Conservation (phyloP, 2,797 vertebrate species). For the Brachymystax lenok region DNA sequence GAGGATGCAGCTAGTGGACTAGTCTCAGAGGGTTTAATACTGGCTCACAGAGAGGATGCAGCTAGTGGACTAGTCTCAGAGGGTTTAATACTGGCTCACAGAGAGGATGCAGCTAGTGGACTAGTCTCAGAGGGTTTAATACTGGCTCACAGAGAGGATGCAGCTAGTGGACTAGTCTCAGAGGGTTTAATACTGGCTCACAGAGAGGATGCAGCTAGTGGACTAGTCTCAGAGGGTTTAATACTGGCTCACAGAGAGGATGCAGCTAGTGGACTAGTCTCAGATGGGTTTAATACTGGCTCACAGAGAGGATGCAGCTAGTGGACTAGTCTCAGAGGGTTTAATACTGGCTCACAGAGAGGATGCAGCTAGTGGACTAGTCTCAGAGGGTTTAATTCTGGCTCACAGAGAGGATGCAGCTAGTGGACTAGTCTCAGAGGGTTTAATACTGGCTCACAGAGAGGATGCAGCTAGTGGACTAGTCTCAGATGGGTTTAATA, state of each 20-base stretch:
- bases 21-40: slow-evolving; percentile 15
- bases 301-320: too few species aligned
- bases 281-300: slow-evolving; percentile 3
- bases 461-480: background rate
- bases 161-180: slow-evolving; percentile 11
- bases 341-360: background rate
- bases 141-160: background rate
- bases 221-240: slow-evolving; percentile 16
- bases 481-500: slow-evolving; percentile 11
- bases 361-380: background rate
- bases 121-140: slow-evolving; percentile 18
- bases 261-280: slow-evolving; percentile 7
- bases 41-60: background rate
- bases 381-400: slow-evolving; percentile 15
- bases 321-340: slow-evolving; percentile 19
- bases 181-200: background rate
- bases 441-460: background rate
- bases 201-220: background rate
- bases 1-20: background rate
- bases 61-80: slow-evolving; percentile 21
- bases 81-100: background rate
- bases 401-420: background rate
- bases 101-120: background rate
- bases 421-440: slow-evolving; percentile 13
- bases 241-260: background rate